Percentiles rank a stretch among this genome's conserved stretches.
These are phyloP conservation scores for Halictus quadricinctus DNA, from an alignment of 2,888 invertebrate genomes.

Conservation along the genomic window DNA sequence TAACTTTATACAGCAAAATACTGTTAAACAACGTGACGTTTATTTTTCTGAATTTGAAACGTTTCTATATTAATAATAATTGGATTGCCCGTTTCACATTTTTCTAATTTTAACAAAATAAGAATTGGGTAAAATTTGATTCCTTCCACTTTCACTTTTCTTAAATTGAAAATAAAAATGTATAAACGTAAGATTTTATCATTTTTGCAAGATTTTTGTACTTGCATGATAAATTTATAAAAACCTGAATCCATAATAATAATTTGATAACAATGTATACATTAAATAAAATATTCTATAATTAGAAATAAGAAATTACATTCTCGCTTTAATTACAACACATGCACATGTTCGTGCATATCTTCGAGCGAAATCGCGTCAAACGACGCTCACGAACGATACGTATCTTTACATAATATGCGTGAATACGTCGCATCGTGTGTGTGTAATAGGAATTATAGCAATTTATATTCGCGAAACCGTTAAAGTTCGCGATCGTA, in stretches of 20 bases:
- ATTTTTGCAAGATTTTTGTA: neutral
- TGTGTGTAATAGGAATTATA: constrained; percentile 31
- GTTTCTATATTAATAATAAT: neutral
- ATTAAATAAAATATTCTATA: neutral
- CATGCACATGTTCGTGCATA: neutral
- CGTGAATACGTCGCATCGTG: constrained; percentile 23
- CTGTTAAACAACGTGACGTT: neutral
- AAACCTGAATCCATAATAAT: neutral
- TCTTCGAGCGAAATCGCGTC: neutral
- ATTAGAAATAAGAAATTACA: neutral
- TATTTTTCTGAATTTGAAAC: neutral
- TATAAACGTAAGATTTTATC: neutral
- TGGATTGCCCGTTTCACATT: neutral
- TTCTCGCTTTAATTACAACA: neutral
- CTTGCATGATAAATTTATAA: neutral
- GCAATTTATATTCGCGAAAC: constrained; percentile 36
- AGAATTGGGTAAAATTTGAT: neutral
- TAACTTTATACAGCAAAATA: neutral
- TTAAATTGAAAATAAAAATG: too few relatives aligned
- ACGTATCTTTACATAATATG: constrained; percentile 13
- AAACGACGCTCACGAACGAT: constrained; percentile 12
- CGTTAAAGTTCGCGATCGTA: constrained; percentile 37
- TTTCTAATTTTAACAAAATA: neutral
- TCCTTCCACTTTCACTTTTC: neutral
- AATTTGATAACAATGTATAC: neutral